A percentile compares a stretch with the other conserved stretches of the same genome.
Evolutionary conservation across 2,113 vertebrate genomes (phyloP).

Genomic region (Oreocharis arfaki): DNA sequence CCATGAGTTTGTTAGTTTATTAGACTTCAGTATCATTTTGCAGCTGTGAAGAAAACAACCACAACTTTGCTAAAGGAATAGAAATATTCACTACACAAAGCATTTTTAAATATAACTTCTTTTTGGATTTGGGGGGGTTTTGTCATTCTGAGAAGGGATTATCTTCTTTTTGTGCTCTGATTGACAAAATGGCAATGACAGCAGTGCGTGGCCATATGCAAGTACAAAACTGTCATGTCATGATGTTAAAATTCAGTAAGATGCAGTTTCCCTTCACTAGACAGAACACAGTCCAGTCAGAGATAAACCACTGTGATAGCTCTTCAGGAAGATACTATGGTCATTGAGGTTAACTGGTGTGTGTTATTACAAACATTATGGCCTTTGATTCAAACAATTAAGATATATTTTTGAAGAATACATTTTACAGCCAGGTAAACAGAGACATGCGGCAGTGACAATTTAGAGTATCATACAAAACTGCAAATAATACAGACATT

Average conservation of each 20-base stretch:
- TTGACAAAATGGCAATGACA: background rate
- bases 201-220: background rate
- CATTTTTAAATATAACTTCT: background rate
- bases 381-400: background rate
- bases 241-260: background rate
- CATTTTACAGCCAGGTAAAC: background rate
- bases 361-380: background rate
- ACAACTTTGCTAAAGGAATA: background rate
- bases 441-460: fast-evolving
- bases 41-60: background rate
- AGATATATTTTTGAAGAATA: background rate
- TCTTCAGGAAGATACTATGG: background rate
- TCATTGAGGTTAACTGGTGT: background rate
- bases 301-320: background rate
- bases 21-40: background rate
- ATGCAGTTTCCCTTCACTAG: background rate
- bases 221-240: background rate
- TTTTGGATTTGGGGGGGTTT: background rate
- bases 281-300: background rate
- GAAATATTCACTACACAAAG: background rate
- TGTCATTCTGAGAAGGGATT: background rate
- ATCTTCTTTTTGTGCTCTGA: background rate
- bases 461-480: background rate
- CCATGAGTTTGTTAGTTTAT: background rate
- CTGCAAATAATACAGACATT: background rate